Evolutionary conservation across 2,113 vertebrate genomes (phyloP), one percentile per base, ranked within the genome.

Genomic region (Nannobrachium achirus): DNA sequence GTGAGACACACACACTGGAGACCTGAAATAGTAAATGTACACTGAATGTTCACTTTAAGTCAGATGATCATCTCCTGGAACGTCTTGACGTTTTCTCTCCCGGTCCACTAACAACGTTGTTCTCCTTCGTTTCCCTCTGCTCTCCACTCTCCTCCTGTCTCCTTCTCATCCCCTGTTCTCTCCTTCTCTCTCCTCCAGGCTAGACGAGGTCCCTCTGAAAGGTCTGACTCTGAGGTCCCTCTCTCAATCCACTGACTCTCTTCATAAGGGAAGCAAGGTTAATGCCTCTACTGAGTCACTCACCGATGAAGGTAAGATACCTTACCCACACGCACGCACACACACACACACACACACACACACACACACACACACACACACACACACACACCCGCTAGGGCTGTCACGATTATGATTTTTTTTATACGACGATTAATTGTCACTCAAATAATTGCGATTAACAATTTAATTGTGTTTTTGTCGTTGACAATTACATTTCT

Each of bases 261-360:
- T 98, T 14, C 90, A 96, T 85, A 95, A 97, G 86, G 94, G 93
- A 75, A 93, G 89, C 87, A 93, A 94, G 69, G 95, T 95, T 66
- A 96, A 94, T 4, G 96, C 94, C 75, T 98, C 96, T 2, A 95
- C 90, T 0, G 96, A 98, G 77, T 98, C 96, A 0, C 93, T 98
- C 18, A 94, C 93, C 1, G 96, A 98, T 53, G 96, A 98, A 86
- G 96, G 96, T 97, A 90, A 89, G 87, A 7, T 6, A 58, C 58
- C 33, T 42, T 33, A 61, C 20, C 44, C 40, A 52, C 7, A 51
- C 62, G 33, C 33, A 15, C 56, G 41, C 56, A 20, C 53, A 55
- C 25, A 0, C 11, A 56, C 13, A 7, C n/a, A 33, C 25, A 5
- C 25, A 33, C 25, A 2, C 63, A 63, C 33, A 48, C 44, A 61